These are phyloP conservation scores for Charanyca ferruginea DNA, from an alignment of 2,888 invertebrate genomes.

Conservation along the genomic window DNA sequence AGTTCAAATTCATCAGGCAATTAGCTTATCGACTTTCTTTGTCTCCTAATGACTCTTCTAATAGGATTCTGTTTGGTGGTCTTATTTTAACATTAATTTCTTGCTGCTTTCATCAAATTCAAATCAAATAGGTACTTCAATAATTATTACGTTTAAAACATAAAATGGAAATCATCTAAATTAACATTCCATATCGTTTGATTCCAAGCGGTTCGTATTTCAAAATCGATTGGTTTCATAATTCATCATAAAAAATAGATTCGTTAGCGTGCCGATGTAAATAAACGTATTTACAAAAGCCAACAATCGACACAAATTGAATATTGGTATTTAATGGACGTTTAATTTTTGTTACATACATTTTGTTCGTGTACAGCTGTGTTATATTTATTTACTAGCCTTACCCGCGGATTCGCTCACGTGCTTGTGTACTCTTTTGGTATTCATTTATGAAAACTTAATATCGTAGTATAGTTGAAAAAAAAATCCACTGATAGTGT, in stretches of 20 bases:
- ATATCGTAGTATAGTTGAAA: no score
- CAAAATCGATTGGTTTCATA: constrained; percentile 1
- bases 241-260: constrained; percentile 19
- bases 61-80: no score
- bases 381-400: not conserved
- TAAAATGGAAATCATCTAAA: not conserved
- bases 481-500: no score
- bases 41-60: not conserved
- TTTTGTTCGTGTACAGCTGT: not conserved
- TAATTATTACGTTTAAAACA: not conserved
- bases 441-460: no score
- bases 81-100: not conserved
- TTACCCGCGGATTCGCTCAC: no score
- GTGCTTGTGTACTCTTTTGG: no score
- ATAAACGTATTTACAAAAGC: constrained; percentile 1
- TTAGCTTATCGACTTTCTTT: not conserved
- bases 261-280: constrained; percentile 15
- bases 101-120: not conserved
- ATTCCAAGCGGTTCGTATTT: not conserved
- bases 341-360: not conserved
- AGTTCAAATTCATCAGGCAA: not conserved
- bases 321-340: not conserved
- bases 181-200: not conserved
- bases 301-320: constrained; percentile 8
- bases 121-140: no score